Conservation (phyloP, 1,140 invertebrate species). For the Melitaea cinxia region DNA sequence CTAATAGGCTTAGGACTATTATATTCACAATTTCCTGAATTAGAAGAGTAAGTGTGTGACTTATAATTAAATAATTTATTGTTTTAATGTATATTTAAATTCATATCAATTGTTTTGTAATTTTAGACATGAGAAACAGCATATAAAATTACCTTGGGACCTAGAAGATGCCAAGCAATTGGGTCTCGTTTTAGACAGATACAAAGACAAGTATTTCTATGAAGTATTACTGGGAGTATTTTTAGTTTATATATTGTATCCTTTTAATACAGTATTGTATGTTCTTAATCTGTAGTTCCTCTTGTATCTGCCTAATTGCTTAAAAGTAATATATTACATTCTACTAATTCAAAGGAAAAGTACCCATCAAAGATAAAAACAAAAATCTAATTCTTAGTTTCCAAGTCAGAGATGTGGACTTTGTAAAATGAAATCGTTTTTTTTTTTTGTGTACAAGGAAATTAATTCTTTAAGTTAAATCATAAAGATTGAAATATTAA, state of each 20-base stretch:
- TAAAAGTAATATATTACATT: too few species aligned
- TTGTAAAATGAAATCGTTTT: too few species aligned
- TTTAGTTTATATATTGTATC: conserved; percentile 99
- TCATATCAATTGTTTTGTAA: conserved; percentile 26
- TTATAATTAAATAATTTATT: conserved; percentile 1
- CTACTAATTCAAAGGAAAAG: too few species aligned
- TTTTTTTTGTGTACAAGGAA: too few species aligned
- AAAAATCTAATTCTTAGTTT: too few species aligned
- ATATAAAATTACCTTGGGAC: conserved; percentile 95
- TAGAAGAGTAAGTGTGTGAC: conserved; percentile 88
- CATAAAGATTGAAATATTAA: too few species aligned
- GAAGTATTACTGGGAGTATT: conserved; percentile 95
- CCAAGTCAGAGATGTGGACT: too few species aligned
- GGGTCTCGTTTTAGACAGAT: conserved; percentile 93
- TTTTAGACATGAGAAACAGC: conserved; percentile 93
- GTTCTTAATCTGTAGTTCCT: too few species aligned
- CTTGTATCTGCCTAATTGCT: too few species aligned
- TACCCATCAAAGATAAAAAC: too few species aligned
- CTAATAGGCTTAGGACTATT: conserved; percentile 84
- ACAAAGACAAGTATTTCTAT: conserved; percentile 97
- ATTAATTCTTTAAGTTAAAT: too few species aligned
- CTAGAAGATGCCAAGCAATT: conserved; percentile 98
- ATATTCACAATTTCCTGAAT: conserved; percentile 90
- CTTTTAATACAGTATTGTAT: too few species aligned
- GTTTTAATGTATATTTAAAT: not conserved